These are phyloP conservation scores for Oscheius myriophilus DNA, from an alignment of 2,888 invertebrate genomes.

Conservation along the genomic window DNA sequence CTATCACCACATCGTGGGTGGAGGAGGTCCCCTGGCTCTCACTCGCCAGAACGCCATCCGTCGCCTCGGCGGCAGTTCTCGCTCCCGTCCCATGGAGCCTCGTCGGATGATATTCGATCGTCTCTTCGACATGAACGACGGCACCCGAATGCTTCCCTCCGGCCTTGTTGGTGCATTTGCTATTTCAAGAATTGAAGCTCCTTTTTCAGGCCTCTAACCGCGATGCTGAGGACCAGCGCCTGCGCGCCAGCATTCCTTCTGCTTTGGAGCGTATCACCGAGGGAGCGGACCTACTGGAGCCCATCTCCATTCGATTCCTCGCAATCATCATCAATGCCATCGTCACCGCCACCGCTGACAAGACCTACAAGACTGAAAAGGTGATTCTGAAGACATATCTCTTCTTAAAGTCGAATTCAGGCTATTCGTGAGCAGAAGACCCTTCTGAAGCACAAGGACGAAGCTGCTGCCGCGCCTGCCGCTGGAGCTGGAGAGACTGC, in stretches of 20 bases:
- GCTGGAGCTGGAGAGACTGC: conserved; percentile 11
- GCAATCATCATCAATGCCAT: conserved; percentile 37
- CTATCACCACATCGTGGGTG: conserved; percentile 12
- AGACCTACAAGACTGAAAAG: conserved; percentile 16
- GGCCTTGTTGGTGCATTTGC: background rate
- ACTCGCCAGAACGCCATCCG: conserved; percentile 34
- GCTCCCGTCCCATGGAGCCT: conserved; percentile 7
- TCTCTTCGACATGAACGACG: conserved; percentile 19
- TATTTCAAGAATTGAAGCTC: background rate
- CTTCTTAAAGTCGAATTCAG: background rate
- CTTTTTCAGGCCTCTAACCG: conserved; percentile 4
- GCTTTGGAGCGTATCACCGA: conserved; percentile 53
- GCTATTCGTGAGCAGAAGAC: conserved; percentile 28
- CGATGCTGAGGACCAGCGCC: conserved; percentile 26
- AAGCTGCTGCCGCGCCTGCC: conserved; percentile 4
- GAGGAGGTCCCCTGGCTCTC: conserved; percentile 14
- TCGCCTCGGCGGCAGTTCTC: conserved; percentile 20
- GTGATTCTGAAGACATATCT: background rate
- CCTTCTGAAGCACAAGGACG: background rate
- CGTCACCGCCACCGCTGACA: conserved; percentile 28
- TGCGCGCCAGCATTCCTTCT: conserved; percentile 34
- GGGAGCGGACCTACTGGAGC: conserved; percentile 42
- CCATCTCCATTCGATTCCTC: conserved; percentile 48
- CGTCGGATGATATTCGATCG: conserved; percentile 25
- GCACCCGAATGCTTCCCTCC: background rate